These are phyloP conservation scores for Anthoscopus minutus DNA, from an alignment of 2,113 vertebrate species.

Conservation along the genomic window DNA sequence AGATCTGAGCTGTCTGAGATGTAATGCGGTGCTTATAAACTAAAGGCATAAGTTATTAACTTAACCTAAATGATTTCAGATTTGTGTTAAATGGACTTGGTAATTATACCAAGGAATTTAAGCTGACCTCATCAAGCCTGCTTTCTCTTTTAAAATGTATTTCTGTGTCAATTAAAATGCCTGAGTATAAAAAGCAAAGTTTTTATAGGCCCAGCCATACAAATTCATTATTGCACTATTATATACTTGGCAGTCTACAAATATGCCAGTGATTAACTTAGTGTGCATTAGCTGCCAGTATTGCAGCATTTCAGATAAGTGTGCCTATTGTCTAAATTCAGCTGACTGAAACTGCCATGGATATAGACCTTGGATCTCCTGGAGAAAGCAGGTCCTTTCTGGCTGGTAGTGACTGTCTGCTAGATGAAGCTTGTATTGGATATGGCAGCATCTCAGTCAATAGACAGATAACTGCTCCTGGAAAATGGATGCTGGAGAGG, in stretches of 20 bases:
- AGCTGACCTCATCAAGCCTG: constrained; percentile 65
- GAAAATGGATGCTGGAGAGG: neutral
- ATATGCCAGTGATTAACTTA: constrained; percentile 51
- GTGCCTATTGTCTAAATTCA: constrained; percentile 44
- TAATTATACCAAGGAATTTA: constrained; percentile 62
- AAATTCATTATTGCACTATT: constrained; percentile 58
- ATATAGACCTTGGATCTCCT: constrained; percentile 8
- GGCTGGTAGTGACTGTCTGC: neutral
- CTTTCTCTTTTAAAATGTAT: constrained; percentile 67
- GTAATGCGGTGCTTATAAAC: constrained; percentile 60
- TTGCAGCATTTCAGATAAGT: constrained; percentile 37
- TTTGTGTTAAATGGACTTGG: constrained; percentile 62
- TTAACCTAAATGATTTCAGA: constrained; percentile 68
- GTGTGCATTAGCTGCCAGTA: constrained; percentile 29
- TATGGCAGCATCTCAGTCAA: neutral
- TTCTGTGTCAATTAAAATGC: constrained; percentile 66
- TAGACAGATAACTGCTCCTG: neutral
- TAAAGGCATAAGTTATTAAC: constrained; percentile 62
- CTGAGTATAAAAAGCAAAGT: constrained; percentile 61
- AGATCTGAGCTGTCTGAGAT: constrained; percentile 58
- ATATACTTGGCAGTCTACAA: constrained; percentile 59
- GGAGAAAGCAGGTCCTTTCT: neutral
- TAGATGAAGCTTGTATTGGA: neutral
- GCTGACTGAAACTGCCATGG: constrained; percentile 24
- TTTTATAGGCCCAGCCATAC: constrained; percentile 59